A percentile compares a stretch with the other conserved stretches of the same genome.
These are phyloP conservation scores for Takifugu flavidus DNA, from an alignment of 2,113 vertebrate species.

Conservation along the genomic window DNA sequence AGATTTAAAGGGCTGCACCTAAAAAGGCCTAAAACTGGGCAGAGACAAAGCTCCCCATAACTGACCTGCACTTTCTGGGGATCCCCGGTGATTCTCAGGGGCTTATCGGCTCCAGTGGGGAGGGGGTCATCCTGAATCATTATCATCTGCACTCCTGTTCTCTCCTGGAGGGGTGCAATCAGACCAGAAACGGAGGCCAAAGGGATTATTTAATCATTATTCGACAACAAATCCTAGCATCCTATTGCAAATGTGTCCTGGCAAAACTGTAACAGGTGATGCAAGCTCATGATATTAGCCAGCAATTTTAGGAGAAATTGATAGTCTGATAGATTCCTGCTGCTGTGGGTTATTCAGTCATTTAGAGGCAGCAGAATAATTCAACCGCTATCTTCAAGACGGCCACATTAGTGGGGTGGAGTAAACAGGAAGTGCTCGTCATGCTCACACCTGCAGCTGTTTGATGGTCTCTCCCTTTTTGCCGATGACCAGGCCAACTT, in stretches of 20 bases:
- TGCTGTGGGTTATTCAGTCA: too few species aligned
- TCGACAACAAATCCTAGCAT: too few species aligned
- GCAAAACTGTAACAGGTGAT: too few species aligned
- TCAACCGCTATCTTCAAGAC: too few species aligned
- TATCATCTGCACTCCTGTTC: conserved; percentile 98
- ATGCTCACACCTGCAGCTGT: conserved; percentile 87
- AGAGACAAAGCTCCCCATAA: conserved; percentile 11
- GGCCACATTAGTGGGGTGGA: neutral
- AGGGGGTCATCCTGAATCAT: conserved; percentile 98
- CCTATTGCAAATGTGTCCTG: too few species aligned
- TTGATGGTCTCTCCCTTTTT: conserved; percentile 99
- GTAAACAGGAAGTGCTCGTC: neutral
- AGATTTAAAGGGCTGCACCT: too few species aligned
- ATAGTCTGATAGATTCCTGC: too few species aligned
- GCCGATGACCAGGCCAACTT: conserved; percentile 98
- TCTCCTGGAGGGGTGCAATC: conserved; percentile 78
- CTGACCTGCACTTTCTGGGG: conserved; percentile 95
- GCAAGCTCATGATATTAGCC: too few species aligned
- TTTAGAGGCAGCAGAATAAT: too few species aligned
- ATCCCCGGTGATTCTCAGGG: conserved; percentile 95
- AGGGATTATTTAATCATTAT: neutral
- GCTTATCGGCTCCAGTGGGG: conserved; percentile 97
- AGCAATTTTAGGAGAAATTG: too few species aligned
- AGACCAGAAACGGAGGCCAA: conserved; percentile 3
- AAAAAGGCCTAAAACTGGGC: neutral